Percentiles rank a stretch among this genome's conserved stretches.
Evolutionary conservation across 2,888 invertebrate species (phyloP).

Genomic region (Physocephala rufipes): DNA sequence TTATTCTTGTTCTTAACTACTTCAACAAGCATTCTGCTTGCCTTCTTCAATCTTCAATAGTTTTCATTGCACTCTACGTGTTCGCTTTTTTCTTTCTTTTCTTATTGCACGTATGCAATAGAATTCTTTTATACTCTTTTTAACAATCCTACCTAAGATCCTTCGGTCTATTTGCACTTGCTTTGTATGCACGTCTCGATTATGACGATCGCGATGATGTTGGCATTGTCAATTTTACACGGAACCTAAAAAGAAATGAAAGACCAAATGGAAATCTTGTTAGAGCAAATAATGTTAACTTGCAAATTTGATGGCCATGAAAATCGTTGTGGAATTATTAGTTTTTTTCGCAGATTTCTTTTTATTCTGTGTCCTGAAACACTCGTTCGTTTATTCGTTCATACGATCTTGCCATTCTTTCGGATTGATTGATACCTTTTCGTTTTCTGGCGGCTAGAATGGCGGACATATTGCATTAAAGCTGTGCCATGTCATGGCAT

Average conservation of each 20-base stretch:
- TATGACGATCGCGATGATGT: not conserved
- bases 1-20: no score
- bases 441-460: not conserved
- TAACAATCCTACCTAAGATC: no score
- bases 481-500: no score
- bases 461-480: not conserved
- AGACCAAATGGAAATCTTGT: constrained; percentile 54
- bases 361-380: constrained; percentile 31
- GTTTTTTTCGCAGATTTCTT: constrained; percentile 36
- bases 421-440: constrained; percentile 27
- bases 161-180: no score
- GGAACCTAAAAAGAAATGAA: not conserved
- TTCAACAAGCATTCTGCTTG: constrained; percentile 62
- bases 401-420: constrained; percentile 8
- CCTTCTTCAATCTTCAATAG: constrained; percentile 56
- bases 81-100: not conserved
- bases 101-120: no score
- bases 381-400: constrained; percentile 2
- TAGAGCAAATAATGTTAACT: constrained; percentile 62
- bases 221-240: not conserved
- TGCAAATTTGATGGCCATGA: constrained; percentile 63
- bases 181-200: no score
- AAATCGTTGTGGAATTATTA: constrained; percentile 54
- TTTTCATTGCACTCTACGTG: constrained; percentile 21
- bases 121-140: no score